Evolutionary conservation across 2,888 invertebrate genomes (phyloP), one percentile per base, ranked within the genome.

Genomic region (Heliconius erato): DNA sequence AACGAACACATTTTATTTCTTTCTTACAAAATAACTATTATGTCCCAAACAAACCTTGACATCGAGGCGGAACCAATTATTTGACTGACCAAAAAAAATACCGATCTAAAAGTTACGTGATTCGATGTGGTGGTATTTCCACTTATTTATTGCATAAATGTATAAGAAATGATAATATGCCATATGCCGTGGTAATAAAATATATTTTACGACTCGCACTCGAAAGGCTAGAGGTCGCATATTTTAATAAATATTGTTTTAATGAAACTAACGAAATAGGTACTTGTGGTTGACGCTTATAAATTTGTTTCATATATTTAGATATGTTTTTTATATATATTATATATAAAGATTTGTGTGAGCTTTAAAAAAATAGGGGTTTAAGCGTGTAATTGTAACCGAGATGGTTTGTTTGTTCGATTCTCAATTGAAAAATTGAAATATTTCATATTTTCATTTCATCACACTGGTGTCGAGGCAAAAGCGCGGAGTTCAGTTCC

Each of bases 71-170:
- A 80, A 83, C 74, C 82, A 83, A 83, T 83, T 80, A 80, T 16
- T 76, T 83, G 77, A 35, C 77, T 80, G 80, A 78, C 80, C 82
- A 71, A 83, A 80, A 82, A 81, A 78, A 69, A 80, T 63, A 72
- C 77, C 78, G 78, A 78, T 63, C 77, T 78, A 81, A 81, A 71
- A 32, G 71, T 81, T 72, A 78, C 65, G 77, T 78, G 81, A 72
- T 74, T 35, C 28, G 32, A 59, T 28, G 35, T 40, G 69, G 40
- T 44, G 71, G 71, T 63, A 74, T 74, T 80, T 65, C 76, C 80
- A 54, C 74, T n/a, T 54, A 54, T 23, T 49, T 74, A 63, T 78
- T 63, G 68, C 77, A 65, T 63, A 65, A 44, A 77, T 40, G 69
- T 77, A 72, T 49, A 16, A 40, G 14, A 77, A 44, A 81, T 44